phyloP scores from a whole-genome alignment of 2,797 vertebrate genomes.

The Thamnophis elegans region DNA sequence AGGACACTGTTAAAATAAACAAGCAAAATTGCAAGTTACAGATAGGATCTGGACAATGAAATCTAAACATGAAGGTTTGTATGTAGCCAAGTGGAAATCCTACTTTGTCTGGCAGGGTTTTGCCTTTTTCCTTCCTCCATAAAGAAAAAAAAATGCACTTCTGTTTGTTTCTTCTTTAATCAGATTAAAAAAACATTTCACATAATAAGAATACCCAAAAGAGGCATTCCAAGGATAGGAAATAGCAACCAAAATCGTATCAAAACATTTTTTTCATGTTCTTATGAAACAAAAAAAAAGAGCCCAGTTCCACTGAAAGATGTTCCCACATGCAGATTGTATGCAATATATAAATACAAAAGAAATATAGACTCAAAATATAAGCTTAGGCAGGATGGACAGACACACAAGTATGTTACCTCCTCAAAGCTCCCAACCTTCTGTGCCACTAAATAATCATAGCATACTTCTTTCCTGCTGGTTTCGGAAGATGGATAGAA shows the following conservation, averaged over 20 bases:
- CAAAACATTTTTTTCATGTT: background rate
- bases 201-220: background rate
- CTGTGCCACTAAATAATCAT: background rate
- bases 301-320: background rate
- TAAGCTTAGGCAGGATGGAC: background rate
- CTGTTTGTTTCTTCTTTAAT: background rate
- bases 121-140: background rate
- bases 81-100: background rate
- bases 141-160: background rate
- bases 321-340: background rate
- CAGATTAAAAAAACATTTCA: background rate
- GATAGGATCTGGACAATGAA: background rate
- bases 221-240: background rate
- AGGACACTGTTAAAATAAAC: background rate
- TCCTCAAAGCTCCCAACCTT: background rate
- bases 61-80: background rate
- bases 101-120: background rate
- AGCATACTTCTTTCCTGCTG: background rate
- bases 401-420: background rate
- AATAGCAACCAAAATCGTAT: background rate
- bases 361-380: background rate
- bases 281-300: background rate
- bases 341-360: background rate
- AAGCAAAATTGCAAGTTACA: background rate
- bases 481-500: background rate